These are phyloP conservation scores for Himalopsyche tibetana DNA, from an alignment of 2,888 invertebrate genomes.

Conservation along the genomic window DNA sequence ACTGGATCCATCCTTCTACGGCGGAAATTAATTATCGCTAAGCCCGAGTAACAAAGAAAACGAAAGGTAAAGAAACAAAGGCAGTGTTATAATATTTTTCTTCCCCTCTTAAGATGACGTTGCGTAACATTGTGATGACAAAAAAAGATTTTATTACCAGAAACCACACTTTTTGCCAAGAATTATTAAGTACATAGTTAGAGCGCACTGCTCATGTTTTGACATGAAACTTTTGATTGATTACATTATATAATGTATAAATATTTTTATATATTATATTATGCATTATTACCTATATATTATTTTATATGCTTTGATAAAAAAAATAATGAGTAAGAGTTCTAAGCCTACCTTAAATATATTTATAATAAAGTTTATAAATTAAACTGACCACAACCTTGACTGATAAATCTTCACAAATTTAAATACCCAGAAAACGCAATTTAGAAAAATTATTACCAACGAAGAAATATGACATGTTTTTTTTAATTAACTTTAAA, in stretches of 20 bases:
- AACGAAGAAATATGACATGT: too few relatives aligned
- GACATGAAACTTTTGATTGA: constrained; percentile 8
- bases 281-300: too few relatives aligned
- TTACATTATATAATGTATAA: not conserved
- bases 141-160: constrained; percentile 23
- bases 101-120: not conserved
- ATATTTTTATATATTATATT: too few relatives aligned
- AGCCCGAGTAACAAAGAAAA: constrained; percentile 11
- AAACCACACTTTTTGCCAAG: constrained; percentile 1
- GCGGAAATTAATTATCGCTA: constrained; percentile 30
- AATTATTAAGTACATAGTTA: constrained; percentile 4
- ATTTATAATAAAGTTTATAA: too few relatives aligned
- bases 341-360: too few relatives aligned
- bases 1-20: constrained; percentile 7
- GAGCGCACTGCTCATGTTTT: not conserved
- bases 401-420: too few relatives aligned
- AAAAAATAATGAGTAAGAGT: too few relatives aligned
- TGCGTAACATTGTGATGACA: not conserved
- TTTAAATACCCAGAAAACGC: too few relatives aligned
- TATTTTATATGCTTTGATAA: too few relatives aligned
- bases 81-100: constrained; percentile 20
- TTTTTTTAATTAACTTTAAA: too few relatives aligned
- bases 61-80: constrained; percentile 30
- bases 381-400: too few relatives aligned
- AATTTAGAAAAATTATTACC: too few relatives aligned